Evolutionary conservation across 2,113 vertebrate genomes (phyloP), one percentile per base, ranked within the genome.

Genomic region (Mellivora capensis): DNA sequence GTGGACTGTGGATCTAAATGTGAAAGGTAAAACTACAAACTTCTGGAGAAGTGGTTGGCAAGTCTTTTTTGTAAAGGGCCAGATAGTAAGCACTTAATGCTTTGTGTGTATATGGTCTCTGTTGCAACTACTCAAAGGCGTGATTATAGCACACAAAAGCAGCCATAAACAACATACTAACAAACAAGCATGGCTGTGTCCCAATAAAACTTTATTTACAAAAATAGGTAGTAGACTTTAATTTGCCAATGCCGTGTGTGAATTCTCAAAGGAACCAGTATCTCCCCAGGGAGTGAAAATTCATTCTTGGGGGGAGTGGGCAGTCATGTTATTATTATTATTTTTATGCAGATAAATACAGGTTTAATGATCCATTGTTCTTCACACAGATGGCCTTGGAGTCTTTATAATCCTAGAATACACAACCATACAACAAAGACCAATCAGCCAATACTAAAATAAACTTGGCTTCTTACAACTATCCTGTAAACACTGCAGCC

Each of bases 321-420:
- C 42, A 91, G 44, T 67, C 62, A 14, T 21, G 9, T 80, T 57
- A 12, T n/a, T 59, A 23, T 59, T 59, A 25, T 3, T 59, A 23
- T 25, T 23, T 59, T 23, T 59, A 23, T 76, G 12, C 52, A 89
- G 85, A 80, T 71, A 96, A 90, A 91, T 21, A 88, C 9, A 71
- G 29, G 44, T 97, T 97, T 97, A 97, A 94, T 96, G 82, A 94
- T 85, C 93, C n/a, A 81, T 3, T 89, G 44, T 23, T 93, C 61
- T 87, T 97, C 52, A 76, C 29, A 95, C 34, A 80, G 61, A 34
- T 72, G 39, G 44, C 90, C 87, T 57, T 21, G 57, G 79, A 71
- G 37, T 49, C 44, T 85, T 29, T 62, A 44, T 57, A 72, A 83
- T 44, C 69, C 49, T 90, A 83, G 61, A 88, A 69, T 59, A 91